Evolutionary conservation across 2,888 invertebrate species (phyloP).

Genomic region (Chirona hameri): DNA sequence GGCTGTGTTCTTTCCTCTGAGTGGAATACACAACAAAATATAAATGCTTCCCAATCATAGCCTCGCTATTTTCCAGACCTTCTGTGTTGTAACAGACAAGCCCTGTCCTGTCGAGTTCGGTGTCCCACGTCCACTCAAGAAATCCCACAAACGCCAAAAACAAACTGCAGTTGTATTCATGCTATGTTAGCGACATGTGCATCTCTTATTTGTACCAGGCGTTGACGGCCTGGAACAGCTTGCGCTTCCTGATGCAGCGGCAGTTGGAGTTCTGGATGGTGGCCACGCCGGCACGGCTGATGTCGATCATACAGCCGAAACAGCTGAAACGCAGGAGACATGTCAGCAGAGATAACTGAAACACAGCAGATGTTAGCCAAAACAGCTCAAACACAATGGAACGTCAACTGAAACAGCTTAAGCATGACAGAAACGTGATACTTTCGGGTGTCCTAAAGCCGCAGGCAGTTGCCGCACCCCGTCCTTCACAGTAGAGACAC

Average conservation of each 20-base stretch:
- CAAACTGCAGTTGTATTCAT: neutral
- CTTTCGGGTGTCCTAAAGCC: neutral
- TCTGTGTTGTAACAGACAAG: no score
- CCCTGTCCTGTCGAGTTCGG: no score
- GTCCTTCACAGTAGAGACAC: neutral
- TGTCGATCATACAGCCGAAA: conserved; percentile 30
- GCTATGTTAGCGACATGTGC: neutral
- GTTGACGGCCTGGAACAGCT: conserved; percentile 27
- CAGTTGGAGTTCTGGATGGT: conserved; percentile 30
- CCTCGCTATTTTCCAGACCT: no score
- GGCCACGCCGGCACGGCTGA: neutral
- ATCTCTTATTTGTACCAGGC: neutral
- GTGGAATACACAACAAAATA: no score
- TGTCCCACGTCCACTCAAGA: no score
- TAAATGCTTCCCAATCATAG: no score
- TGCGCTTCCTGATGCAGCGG: conserved; percentile 29
- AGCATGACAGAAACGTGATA: neutral
- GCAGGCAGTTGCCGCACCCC: neutral
- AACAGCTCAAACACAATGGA: neutral
- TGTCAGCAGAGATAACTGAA: no score
- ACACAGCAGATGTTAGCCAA: no score
- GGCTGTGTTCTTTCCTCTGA: no score
- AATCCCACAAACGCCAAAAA: neutral
- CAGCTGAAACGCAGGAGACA: neutral
- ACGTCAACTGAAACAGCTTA: neutral